These are phyloP conservation scores for Eutolmus rufibarbis DNA, from an alignment of 2,888 invertebrate genomes.

Conservation along the genomic window DNA sequence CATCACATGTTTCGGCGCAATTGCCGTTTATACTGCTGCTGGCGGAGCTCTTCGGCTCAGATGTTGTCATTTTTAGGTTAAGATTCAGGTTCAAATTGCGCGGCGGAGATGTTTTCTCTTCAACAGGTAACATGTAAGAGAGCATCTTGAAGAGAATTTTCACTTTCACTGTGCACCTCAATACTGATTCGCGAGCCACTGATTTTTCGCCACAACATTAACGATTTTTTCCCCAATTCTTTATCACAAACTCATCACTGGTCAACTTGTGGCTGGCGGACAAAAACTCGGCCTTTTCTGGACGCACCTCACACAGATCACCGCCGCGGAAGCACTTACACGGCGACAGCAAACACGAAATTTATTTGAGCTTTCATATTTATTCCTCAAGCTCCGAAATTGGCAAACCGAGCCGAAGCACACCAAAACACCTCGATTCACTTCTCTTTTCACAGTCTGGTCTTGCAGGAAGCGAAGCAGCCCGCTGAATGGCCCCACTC, in stretches of 20 bases:
- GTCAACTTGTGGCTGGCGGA: background rate
- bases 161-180: slow-evolving; percentile 23
- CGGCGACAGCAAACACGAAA: background rate
- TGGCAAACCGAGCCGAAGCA: background rate
- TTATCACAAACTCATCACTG: background rate
- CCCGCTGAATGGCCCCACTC: background rate
- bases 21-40: slow-evolving; percentile 48
- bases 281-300: background rate
- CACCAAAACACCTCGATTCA: background rate
- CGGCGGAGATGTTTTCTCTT: slow-evolving; percentile 34
- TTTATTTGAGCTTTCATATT: background rate
- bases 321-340: background rate
- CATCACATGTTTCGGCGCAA: slow-evolving; percentile 44
- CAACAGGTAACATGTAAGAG: slow-evolving; percentile 40
- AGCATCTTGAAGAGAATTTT: slow-evolving; percentile 37
- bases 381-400: background rate
- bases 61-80: background rate
- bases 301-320: background rate
- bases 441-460: background rate
- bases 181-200: background rate
- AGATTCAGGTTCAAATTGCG: slow-evolving; percentile 31
- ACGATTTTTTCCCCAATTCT: background rate
- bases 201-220: background rate
- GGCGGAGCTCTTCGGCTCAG: slow-evolving; percentile 41
- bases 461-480: background rate